Evolutionary conservation across 2,888 invertebrate genomes (phyloP).

Genomic region (Ypsolopha sequella): DNA sequence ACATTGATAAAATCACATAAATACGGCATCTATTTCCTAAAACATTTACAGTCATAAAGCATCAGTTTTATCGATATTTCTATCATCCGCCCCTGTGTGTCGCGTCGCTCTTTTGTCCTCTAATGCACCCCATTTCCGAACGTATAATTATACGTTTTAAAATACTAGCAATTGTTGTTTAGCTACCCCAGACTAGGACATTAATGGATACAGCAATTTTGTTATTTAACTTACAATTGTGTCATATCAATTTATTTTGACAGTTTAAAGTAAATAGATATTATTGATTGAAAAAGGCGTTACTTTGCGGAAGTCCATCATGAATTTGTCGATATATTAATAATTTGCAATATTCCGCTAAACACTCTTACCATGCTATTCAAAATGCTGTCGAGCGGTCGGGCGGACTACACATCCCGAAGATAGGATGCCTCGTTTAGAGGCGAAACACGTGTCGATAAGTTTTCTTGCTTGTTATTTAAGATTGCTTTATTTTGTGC

Average conservation of each 20-base stretch:
- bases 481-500: no score
- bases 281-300: no score
- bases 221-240: slow-evolving; percentile 15
- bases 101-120: slow-evolving; percentile 29
- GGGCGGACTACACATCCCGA: no score
- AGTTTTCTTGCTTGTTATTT: no score
- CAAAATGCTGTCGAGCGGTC: no score
- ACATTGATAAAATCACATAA: neutral
- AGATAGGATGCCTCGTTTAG: no score
- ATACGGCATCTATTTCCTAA: neutral
- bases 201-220: slow-evolving; percentile 43
- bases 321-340: no score
- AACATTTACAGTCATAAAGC: no score
- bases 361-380: no score
- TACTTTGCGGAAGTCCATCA: no score
- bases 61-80: slow-evolving; percentile 3
- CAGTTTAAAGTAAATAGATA: neutral
- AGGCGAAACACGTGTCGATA: no score
- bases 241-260: neutral
- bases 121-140: slow-evolving; percentile 49
- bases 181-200: slow-evolving; percentile 31
- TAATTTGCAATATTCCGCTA: no score
- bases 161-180: slow-evolving; percentile 58
- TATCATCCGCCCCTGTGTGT: slow-evolving; percentile 17
- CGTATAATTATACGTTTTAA: slow-evolving; percentile 55